phyloP scores from a whole-genome alignment of 2,888 invertebrate genomes.

The Chrysolina oricalcia region DNA sequence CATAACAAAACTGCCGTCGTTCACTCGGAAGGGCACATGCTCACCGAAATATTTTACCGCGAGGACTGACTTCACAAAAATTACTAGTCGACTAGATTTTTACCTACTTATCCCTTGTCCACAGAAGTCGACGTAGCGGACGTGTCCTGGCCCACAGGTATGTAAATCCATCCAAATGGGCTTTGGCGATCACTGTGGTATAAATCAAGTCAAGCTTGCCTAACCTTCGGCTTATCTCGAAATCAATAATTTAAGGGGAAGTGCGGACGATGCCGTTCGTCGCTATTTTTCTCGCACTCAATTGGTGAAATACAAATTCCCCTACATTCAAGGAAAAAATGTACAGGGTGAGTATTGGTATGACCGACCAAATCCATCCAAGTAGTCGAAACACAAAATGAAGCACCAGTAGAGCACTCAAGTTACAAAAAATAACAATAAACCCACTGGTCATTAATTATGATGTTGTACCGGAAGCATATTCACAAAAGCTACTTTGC shows the following conservation, averaged over 20 bases:
- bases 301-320: background rate
- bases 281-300: background rate
- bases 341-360: no score
- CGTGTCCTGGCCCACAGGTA: conserved; percentile 13
- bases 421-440: no score
- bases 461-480: no score
- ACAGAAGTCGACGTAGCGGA: conserved; percentile 2
- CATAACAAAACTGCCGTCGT: background rate
- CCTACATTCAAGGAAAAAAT: background rate
- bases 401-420: no score
- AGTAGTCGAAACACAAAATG: no score
- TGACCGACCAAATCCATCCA: no score
- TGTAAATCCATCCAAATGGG: conserved; percentile 17
- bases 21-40: background rate
- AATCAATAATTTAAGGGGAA: conserved; percentile 3
- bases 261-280: background rate
- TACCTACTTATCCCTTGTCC: conserved; percentile 7
- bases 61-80: background rate
- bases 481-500: no score
- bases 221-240: background rate
- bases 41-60: background rate
- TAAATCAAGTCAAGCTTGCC: background rate
- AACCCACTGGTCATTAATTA: no score
- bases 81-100: background rate
- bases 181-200: background rate